Base-by-base conservation (phyloP, 2,888 invertebrate species). In the Cactoblastis cactorum region DNA sequence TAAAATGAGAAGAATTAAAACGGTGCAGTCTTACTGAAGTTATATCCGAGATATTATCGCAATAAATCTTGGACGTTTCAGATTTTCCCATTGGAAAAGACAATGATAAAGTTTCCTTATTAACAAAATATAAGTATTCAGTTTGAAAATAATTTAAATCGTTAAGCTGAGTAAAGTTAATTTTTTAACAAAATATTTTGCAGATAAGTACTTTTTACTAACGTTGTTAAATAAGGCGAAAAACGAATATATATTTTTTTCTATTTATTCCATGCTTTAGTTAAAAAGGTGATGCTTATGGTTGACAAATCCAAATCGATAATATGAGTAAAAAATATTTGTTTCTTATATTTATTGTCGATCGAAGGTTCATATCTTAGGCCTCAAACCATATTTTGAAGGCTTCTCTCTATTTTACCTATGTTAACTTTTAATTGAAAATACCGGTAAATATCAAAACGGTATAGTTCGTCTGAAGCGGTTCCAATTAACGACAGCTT, bases 1-100 rank as follows among this genome's bases (percentile, higher is more conserved):
- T 55, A 51, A 52, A 54, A 51, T 51, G 46, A 19, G 24, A 54
- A 49, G 50, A 53, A 49, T 38, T 51, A 54, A 49, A 34, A 35
- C 37, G 33, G 19, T 47, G 46, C 46, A 47, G 35, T 47, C 46
- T 24, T 47, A 35, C 24, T 34, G 24, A 35, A 34, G 46, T 47
- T 34, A 22, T 35, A 35, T 22, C 46, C 22, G 35, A 43, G 28
- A 43, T 43, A 43, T 24, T 28, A 43, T 43, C 43, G 43, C 43
- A 28, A 43, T 43, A 43, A 43, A 43, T 43, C 17, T 43, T 17
- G 28, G 43, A 15, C 43, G 43, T 43, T 43, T 43, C 43, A 15
- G 28, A 28, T 43, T 43, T 28, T 17, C 43, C n/a, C 43, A 24
- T 17, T 28, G 28, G 17, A 11, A 28, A 28, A 17, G 28, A 43